These are phyloP conservation scores for Tenebrio molitor DNA, from an alignment of 1,140 invertebrate genomes.

Conservation along the genomic window DNA sequence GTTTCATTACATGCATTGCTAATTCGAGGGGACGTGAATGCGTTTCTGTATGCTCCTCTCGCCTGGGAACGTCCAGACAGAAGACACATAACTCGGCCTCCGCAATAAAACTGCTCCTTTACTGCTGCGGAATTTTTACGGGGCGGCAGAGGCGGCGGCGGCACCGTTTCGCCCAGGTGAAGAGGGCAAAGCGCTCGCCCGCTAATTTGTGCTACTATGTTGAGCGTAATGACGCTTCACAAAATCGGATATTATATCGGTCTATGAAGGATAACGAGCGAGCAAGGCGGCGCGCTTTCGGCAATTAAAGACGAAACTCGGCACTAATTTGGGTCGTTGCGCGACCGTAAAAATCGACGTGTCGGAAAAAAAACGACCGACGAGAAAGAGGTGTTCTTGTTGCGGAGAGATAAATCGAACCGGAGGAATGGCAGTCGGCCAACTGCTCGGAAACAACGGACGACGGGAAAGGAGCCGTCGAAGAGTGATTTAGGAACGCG, in stretches of 20 bases:
- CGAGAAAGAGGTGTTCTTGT: conserved; percentile 11
- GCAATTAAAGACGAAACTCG: conserved; percentile 29
- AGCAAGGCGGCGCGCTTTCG: conserved; percentile 7
- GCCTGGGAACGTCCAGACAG: conserved; percentile 50
- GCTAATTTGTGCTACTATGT: conserved; percentile 40
- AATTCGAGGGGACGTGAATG: conserved; percentile 25
- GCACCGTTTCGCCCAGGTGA: conserved; percentile 30
- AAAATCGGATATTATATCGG: conserved; percentile 27
- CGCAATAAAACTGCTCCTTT: conserved; percentile 52
- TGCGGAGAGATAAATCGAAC: conserved; percentile 2
- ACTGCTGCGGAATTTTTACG: conserved; percentile 38
- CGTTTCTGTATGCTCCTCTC: conserved; percentile 18
- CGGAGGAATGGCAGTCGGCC: conserved; percentile 4
- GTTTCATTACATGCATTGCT: conserved; percentile 31
- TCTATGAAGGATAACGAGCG: conserved; percentile 36
- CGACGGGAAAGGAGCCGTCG: too few species aligned
- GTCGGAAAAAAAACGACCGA: conserved; percentile 10
- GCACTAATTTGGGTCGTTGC: conserved; percentile 14
- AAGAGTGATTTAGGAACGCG: too few species aligned
- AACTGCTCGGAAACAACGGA: too few species aligned
- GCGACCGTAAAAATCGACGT: conserved; percentile 29
- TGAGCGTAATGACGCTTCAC: conserved; percentile 22
- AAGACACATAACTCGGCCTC: conserved; percentile 53
- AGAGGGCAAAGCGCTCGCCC: conserved; percentile 39
- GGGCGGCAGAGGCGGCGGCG: conserved; percentile 15